Evolutionary conservation across 1,140 invertebrate species (phyloP).

Genomic region (Psix sp.): DNA sequence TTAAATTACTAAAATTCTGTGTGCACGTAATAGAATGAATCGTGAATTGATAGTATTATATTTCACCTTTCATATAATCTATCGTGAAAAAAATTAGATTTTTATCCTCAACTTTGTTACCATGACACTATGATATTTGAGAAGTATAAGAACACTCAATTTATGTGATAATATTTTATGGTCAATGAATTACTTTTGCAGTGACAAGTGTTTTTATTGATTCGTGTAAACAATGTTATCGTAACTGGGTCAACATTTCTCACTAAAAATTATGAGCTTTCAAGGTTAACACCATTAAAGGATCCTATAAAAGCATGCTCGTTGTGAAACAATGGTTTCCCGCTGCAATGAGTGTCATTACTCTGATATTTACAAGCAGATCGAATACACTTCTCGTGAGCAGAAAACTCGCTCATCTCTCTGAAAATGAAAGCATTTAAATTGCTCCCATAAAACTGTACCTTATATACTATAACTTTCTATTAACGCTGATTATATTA

Average conservation of each 20-base stretch:
- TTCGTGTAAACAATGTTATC: slow-evolving; percentile 22
- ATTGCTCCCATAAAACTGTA: slow-evolving; percentile 19
- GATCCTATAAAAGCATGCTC: slow-evolving; percentile 25
- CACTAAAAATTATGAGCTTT: slow-evolving; percentile 15
- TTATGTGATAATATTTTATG: slow-evolving; percentile 7
- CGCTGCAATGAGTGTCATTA: slow-evolving; percentile 14
- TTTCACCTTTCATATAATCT: not conserved
- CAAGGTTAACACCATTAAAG: slow-evolving; percentile 22
- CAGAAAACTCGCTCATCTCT: slow-evolving; percentile 22
- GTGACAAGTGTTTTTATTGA: slow-evolving; percentile 24
- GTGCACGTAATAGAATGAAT: too few relatives aligned
- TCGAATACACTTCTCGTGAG: slow-evolving; percentile 11
- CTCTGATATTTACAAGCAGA: slow-evolving; percentile 20
- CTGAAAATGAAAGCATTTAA: slow-evolving; percentile 20
- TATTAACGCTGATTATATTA: too few relatives aligned
- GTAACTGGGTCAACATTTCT: slow-evolving; percentile 14
- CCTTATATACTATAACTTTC: slow-evolving; percentile 21
- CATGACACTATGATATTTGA: slow-evolving; percentile 4
- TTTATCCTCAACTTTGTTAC: not conserved
- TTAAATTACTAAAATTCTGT: too few relatives aligned
- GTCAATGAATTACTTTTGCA: slow-evolving; percentile 23
- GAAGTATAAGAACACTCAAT: not conserved
- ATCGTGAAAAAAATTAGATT: not conserved
- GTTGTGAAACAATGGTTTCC: slow-evolving; percentile 20
- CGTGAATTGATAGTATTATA: not conserved